Evolutionary conservation across 2,113 vertebrate genomes (phyloP), one percentile per base, ranked within the genome.

Genomic region (Chamaea fasciata): DNA sequence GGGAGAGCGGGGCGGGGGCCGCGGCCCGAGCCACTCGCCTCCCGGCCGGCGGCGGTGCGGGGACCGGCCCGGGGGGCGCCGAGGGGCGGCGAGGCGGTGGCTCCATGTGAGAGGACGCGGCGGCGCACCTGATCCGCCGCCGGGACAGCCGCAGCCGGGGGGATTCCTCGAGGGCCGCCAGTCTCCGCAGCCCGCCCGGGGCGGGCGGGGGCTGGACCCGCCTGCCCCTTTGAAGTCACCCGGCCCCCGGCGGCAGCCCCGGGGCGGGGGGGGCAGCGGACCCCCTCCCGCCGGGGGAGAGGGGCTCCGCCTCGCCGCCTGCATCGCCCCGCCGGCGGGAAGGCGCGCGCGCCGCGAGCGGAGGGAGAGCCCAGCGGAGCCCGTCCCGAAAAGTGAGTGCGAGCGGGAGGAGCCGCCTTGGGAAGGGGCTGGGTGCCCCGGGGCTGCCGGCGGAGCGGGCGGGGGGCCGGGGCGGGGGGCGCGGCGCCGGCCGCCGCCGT

Each of bases 51-150:
- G 46, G 67, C 46, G 46, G 67, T 37, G 52, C 50, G 52, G 39
- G 70, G 39, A 42, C 69, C 70, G 70, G 52, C 70, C 70, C 70
- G 23, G 52, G 52, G 70, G 70, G 52, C 31, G 53, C 53, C 53
- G 53, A 56, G 53, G 31, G 53, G 53, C 53, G 53, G 30, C 70
- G 92, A 90, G 71, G 85, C 87, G 67, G 44, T 55, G 79, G 81
- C 96, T 96, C 71, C 94, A 92, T 71, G 91, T 86, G 84, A 95
- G 83, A 83, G 55, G 79, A 70, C 8, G 80, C 73, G 73, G 85
- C 76, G 77, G 62, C 89, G 78, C 87, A 60, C 94, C 87, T 52
- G 89, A 96, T 56, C 70, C 52, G 84, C 59, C 63, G 92, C 91
- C 81, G 78, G 84, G 69, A 84, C 57, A 75, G 57, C 68, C 64